Evolutionary conservation across 2,888 invertebrate genomes (phyloP), one percentile per base, ranked within the genome.

Genomic region (Tetranychus truncatus): DNA sequence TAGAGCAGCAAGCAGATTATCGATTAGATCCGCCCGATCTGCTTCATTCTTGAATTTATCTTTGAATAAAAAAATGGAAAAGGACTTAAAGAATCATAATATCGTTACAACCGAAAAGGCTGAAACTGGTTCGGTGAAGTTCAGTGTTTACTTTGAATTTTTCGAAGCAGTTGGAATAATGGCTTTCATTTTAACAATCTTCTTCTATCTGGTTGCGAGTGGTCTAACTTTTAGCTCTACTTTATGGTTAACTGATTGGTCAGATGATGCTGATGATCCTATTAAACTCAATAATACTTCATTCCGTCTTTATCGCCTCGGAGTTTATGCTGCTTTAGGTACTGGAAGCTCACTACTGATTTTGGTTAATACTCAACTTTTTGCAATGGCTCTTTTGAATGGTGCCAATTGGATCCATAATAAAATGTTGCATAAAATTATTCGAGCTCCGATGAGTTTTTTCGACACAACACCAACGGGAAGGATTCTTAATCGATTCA

Each of bases 181-280:
- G 83, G 84, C 80, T 80, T 81, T 85, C 86, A 86, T 85, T 84
- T 80, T 76, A 44, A 46, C 71, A 45, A 73, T 93, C 75, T 2
- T 72, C 1, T 75, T 44, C 5, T 55, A 74, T 21, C 1, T 74
- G 2, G 69, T n/a, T 11, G 0, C 72, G n/a, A 67, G 9, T 75
- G 34, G 66, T 8, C 71, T 76, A 7, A 74, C 45, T 24, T 20
- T 80, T 18, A 77, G 76, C 9, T 77, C 79, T 9, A 80, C 78
- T 74, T 18, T 80, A 8, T 80, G 80, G 80, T 75, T 80, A 1
- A 78, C 76, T 46, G 77, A 74, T 11, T 80, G 80, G 80, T 79
- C 78, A 15, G 7, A 55, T 15, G 55, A 55, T 15, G 55, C 55
- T 55, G 15, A 55, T 7, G 55, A 55, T 55, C 55, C 55, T 2